Base-by-base conservation (phyloP, 2,797 vertebrate species). In the Momotus momota region DNA sequence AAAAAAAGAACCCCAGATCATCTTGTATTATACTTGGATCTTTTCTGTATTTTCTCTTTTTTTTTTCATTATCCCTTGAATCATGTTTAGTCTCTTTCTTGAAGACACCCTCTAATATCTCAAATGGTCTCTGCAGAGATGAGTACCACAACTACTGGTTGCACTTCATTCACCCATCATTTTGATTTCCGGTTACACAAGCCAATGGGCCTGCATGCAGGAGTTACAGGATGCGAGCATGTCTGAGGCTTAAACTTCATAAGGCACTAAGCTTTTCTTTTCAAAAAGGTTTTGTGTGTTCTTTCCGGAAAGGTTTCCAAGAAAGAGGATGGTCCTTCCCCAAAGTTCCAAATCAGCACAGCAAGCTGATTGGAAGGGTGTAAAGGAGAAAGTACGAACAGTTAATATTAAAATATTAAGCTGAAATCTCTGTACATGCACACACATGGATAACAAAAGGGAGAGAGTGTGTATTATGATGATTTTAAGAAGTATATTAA, bases 211-310 rank as follows among this genome's bases (percentile, higher is more conserved):
- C 51, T 33, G 57, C 15, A 27, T 0, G 3, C 35, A 61, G 51
- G 46, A 38, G 27, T 87, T 2, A 0, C 40, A 25, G n/a, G 33
- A 23, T 38, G 60, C 22, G 18, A 73, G 19, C n/a, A 51, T 0
- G 1, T n/a, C 26, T 54, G 21, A 61, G 61, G 14, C 43, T 82
- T 58, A 74, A 29, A 41, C 52, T 69, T 79, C 40, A 12, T 25
- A 58, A 52, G 29, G 60, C 16, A 33, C 40, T 22, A 81, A n/a
- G 10, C 27, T 55, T n/a, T 16, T 55, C 17, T 49, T 31, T 67
- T 33, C 4, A 9, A 31, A 38, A 16, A 31, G 45, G 1, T 67
- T 67, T 38, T 1, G 23, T 52, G 60, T 81, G 22, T 48, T 64
- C 7, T 62, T 79, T 69, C 18, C 18, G 19, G 83, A 69, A 51